Evolutionary conservation across 2,113 vertebrate species (phyloP).

Genomic region (Oryzias curvinotus): DNA sequence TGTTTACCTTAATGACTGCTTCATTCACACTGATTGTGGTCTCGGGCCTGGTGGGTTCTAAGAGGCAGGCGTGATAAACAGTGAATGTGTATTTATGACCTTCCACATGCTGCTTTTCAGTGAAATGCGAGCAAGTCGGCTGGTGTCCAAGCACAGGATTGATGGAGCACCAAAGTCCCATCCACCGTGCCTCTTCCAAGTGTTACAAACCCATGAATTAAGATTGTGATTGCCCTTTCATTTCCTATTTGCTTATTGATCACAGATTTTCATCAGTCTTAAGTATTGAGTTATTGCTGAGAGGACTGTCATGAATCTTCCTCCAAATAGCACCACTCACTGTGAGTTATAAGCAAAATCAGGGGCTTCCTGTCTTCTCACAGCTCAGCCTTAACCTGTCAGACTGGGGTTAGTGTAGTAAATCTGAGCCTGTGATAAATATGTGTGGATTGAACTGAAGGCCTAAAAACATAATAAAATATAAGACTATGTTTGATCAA

Average conservation of each 20-base stretch:
- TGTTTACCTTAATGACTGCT: constrained; percentile 4
- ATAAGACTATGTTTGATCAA: too few relatives aligned
- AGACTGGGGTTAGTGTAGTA: constrained; percentile 39
- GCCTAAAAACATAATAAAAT: constrained; percentile 49
- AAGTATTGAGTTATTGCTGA: constrained; percentile 55
- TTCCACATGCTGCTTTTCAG: constrained; percentile 3
- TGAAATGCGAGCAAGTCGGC: constrained; percentile 20
- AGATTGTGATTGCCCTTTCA: constrained; percentile 47
- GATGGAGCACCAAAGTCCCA: constrained; percentile 40
- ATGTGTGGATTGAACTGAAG: constrained; percentile 48
- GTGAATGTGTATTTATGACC: constrained; percentile 28
- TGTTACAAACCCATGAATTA: constrained; percentile 56
- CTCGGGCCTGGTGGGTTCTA: background rate
- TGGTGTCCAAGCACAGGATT: constrained; percentile 45
- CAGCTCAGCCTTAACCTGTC: constrained; percentile 47
- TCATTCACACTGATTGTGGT: background rate
- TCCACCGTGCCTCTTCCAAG: constrained; percentile 15
- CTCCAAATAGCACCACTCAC: constrained; percentile 40
- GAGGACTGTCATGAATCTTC: constrained; percentile 60
- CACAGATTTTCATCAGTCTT: constrained; percentile 71
- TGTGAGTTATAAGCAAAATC: constrained; percentile 57
- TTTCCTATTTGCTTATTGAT: constrained; percentile 74
- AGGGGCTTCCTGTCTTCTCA: constrained; percentile 16
- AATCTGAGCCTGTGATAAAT: constrained; percentile 64
- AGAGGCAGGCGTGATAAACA: constrained; percentile 15